Evolutionary conservation across 2,797 vertebrate species (phyloP).

Genomic region (Clarias pachynema): DNA sequence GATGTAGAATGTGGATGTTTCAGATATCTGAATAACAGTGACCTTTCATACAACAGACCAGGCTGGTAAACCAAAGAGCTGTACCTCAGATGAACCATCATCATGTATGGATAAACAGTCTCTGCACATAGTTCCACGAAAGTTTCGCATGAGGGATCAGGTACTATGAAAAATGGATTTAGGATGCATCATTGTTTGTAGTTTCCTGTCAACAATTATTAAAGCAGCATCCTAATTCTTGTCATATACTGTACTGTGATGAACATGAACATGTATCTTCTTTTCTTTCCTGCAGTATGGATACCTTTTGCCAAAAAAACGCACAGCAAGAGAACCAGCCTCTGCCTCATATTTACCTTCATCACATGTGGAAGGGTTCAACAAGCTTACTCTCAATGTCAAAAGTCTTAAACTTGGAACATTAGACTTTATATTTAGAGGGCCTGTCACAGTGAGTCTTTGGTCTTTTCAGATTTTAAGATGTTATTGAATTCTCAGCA

Average conservation of each 20-base stretch:
- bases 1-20: background rate
- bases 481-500: background rate
- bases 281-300: conserved; percentile 33
- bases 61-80: conserved; percentile 74
- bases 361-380: conserved; percentile 30
- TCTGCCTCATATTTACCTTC: background rate
- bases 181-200: background rate
- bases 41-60: conserved; percentile 60
- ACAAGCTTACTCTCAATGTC: conserved; percentile 76
- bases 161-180: conserved; percentile 61
- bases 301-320: conserved; percentile 11
- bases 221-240: background rate
- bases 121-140: conserved; percentile 71
- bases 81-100: conserved; percentile 65
- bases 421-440: conserved; percentile 68
- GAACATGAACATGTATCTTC: background rate
- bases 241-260: background rate
- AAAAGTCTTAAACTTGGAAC: conserved; percentile 81
- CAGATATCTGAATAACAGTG: background rate
- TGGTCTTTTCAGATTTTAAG: background rate
- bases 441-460: conserved; percentile 77
- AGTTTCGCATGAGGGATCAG: conserved; percentile 86
- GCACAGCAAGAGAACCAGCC: background rate
- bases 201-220: conserved; percentile 9
- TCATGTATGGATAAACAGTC: conserved; percentile 66